A percentile compares a stretch with the other conserved stretches of the same genome.
These are phyloP conservation scores for Pogonomyrmex barbatus DNA, from an alignment of 1,140 invertebrate species.

Conservation along the genomic window DNA sequence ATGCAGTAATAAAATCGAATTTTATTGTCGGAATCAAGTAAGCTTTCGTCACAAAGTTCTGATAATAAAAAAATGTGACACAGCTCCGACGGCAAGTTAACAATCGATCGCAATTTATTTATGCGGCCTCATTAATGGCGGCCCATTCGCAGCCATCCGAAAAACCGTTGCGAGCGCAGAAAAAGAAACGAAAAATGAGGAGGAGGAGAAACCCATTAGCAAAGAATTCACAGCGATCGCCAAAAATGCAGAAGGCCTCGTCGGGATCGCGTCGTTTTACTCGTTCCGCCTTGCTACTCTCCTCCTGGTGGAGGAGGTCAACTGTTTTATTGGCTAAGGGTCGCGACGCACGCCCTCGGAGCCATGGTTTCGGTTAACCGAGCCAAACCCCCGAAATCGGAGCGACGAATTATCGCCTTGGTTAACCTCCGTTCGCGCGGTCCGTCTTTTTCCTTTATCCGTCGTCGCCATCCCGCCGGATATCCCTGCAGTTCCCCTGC, in stretches of 20 bases:
- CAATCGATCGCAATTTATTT: conserved; percentile 54
- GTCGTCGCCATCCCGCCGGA: conserved; percentile 46
- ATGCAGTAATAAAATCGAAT: neutral
- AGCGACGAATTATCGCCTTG: conserved; percentile 79
- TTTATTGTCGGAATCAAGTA: neutral
- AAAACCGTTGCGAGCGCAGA: conserved; percentile 23
- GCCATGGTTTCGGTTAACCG: conserved; percentile 82
- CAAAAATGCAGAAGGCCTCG: conserved; percentile 68
- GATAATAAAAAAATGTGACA: conserved; percentile 20
- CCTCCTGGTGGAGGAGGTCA: conserved; percentile 76
- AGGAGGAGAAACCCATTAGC: conserved; percentile 18
- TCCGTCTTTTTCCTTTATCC: conserved; percentile 70
- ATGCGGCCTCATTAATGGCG: conserved; percentile 14
- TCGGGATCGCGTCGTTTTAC: conserved; percentile 36
- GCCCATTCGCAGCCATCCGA: conserved; percentile 38
- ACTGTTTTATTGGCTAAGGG: conserved; percentile 79
- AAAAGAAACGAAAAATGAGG: conserved; percentile 12
- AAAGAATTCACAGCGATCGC: conserved; percentile 48
- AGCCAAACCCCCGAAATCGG: conserved; percentile 79
- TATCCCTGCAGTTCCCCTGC: conserved; percentile 64
- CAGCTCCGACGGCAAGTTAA: neutral
- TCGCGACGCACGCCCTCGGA: conserved; percentile 78
- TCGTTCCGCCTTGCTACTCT: conserved; percentile 65
- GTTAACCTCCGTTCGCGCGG: conserved; percentile 67
- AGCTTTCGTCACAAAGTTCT: conserved; percentile 12